Evolutionary conservation across 1,140 invertebrate species (phyloP).

Genomic region (Camponotus pennsylvanicus): DNA sequence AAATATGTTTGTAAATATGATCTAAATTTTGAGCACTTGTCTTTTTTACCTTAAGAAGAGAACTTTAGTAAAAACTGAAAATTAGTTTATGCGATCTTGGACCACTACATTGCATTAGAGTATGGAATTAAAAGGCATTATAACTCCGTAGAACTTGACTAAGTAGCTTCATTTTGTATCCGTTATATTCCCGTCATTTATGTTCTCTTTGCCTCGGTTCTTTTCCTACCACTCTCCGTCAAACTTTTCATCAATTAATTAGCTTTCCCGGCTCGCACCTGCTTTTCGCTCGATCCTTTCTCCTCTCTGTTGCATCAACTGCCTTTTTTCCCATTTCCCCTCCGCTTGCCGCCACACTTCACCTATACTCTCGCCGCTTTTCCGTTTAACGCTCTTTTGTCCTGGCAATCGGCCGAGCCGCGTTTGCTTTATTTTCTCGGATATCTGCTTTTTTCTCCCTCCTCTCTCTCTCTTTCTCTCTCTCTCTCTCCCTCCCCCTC

Average conservation of each 20-base stretch:
- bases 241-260: conserved; percentile 53
- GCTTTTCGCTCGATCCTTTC: neutral
- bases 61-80: neutral
- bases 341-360: neutral
- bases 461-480: neutral
- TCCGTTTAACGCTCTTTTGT: conserved; percentile 70
- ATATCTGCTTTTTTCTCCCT: conserved; percentile 56
- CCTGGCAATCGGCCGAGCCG: conserved; percentile 44
- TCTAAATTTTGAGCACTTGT: too few relatives aligned
- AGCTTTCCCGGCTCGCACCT: conserved; percentile 21
- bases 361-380: conserved; percentile 18
- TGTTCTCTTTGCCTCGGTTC: conserved; percentile 17
- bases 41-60: neutral
- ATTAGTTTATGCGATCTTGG: conserved; percentile 35
- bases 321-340: neutral
- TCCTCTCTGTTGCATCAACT: neutral
- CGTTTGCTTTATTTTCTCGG: conserved; percentile 64
- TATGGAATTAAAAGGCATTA: conserved; percentile 3
- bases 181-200: conserved; percentile 1
- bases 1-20: neutral
- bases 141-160: conserved; percentile 28
- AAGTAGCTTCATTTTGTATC: conserved; percentile 33
- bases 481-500: neutral
- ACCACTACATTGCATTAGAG: neutral
- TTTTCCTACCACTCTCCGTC: neutral